Evolutionary conservation across 2,888 invertebrate species (phyloP).

Genomic region (Stramonita haemastoma): DNA sequence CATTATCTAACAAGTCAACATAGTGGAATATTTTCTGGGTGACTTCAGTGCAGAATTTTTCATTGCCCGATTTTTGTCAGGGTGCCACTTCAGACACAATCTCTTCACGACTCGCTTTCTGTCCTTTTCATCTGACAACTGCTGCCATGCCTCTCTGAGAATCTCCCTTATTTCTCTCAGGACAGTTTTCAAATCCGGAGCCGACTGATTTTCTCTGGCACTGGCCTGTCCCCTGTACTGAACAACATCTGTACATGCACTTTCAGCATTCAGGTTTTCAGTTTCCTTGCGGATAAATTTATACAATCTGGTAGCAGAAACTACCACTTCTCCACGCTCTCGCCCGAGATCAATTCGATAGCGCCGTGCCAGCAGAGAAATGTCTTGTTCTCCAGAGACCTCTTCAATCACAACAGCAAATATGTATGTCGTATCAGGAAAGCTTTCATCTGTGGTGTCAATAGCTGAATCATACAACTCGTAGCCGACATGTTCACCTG

Average conservation of each 20-base stretch:
- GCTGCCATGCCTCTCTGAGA: conserved; percentile 52
- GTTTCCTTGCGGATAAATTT: conserved; percentile 45
- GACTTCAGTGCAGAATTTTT: conserved; percentile 52
- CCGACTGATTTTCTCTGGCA: neutral
- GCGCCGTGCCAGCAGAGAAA: neutral
- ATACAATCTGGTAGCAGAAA: conserved; percentile 45
- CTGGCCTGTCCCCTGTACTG: neutral
- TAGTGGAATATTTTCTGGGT: conserved; percentile 54
- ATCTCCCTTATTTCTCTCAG: conserved; percentile 48
- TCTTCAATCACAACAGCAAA: conserved; percentile 45
- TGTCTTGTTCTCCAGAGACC: neutral
- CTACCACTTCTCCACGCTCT: conserved; percentile 26
- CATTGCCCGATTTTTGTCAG: conserved; percentile 59
- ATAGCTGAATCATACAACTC: conserved; percentile 51
- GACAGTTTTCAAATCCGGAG: conserved; percentile 42
- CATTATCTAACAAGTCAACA: conserved; percentile 49
- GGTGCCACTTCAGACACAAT: conserved; percentile 58
- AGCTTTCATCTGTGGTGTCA: conserved; percentile 23
- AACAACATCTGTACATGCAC: neutral
- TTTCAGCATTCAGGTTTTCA: neutral
- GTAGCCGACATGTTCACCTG: conserved; percentile 53
- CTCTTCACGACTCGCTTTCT: conserved; percentile 53
- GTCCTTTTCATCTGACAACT: conserved; percentile 42
- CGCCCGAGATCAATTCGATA: conserved; percentile 43
- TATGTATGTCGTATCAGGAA: conserved; percentile 36